A percentile compares a stretch with the other conserved stretches of the same genome.
Conservation (phyloP, 2,113 vertebrate genomes). For the mouse (Mus musculus) region DNA sequence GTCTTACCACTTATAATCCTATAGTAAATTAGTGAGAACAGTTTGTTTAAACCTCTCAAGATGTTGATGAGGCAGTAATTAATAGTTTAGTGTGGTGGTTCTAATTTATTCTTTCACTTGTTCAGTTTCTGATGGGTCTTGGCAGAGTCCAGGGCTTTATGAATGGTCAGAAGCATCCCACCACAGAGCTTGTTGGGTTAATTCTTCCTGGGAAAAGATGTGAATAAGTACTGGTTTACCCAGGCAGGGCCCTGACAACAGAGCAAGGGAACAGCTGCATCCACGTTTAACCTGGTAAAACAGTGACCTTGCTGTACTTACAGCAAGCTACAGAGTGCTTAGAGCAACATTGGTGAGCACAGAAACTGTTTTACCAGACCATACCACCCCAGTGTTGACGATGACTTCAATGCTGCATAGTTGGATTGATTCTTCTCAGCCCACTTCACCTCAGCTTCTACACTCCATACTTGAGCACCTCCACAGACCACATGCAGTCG, state of each 20-base stretch:
- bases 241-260: not conserved
- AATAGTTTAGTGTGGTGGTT: not conserved
- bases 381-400: too few relatives aligned
- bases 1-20: not conserved
- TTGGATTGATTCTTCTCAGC: not conserved
- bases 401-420: not conserved
- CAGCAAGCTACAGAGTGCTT: not conserved
- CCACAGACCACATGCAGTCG: not conserved
- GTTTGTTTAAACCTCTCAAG: not conserved
- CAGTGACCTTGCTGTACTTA: not conserved
- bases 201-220: not conserved
- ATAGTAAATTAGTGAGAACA: not conserved
- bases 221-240: too few relatives aligned
- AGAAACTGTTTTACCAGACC: not conserved
- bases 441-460: too few relatives aligned
- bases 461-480: too few relatives aligned
- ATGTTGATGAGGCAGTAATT: not conserved
- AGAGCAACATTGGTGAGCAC: not conserved
- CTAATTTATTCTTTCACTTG: not conserved
- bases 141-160: not conserved
- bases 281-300: not conserved
- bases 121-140: not conserved
- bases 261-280: not conserved
- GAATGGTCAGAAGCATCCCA: not conserved
- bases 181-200: not conserved